These are phyloP conservation scores for Serrognathus titanus DNA, from an alignment of 2,888 invertebrate species.

Conservation along the genomic window DNA sequence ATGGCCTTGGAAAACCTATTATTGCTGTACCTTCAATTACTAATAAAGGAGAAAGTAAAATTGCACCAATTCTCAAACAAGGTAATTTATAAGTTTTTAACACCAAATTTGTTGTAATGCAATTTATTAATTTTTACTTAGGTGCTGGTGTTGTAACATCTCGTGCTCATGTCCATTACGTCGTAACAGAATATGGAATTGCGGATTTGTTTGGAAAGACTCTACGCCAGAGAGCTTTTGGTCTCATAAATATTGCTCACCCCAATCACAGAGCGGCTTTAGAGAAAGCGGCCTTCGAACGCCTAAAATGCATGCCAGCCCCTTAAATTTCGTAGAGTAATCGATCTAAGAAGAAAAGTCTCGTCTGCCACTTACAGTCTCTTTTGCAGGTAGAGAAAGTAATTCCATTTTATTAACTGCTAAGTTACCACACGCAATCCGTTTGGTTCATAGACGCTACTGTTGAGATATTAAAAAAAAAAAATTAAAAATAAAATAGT, in stretches of 20 bases:
- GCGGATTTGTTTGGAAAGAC: constrained; percentile 87
- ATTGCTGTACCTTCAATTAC: constrained; percentile 83
- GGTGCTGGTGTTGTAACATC: constrained; percentile 94
- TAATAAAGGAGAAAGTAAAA: constrained; percentile 78
- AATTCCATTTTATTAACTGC: background rate
- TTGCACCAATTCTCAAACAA: constrained; percentile 74
- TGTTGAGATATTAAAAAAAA: background rate
- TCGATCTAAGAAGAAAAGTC: background rate
- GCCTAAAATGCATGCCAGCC: constrained; percentile 73
- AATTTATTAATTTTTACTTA: constrained; percentile 49
- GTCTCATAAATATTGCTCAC: constrained; percentile 83
- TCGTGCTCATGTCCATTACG: constrained; percentile 87
- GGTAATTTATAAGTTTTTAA: constrained; percentile 59
- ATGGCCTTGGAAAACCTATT: constrained; percentile 87
- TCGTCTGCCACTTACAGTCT: background rate
- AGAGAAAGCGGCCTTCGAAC: constrained; percentile 85
- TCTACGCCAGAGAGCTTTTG: constrained; percentile 84
- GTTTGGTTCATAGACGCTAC: background rate
- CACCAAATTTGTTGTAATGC: too few species aligned
- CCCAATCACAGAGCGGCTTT: constrained; percentile 80
- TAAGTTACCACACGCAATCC: background rate
- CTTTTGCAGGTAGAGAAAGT: background rate
- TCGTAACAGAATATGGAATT: constrained; percentile 91
- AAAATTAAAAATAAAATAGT: too few species aligned
- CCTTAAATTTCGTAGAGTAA: constrained; percentile 43